Conservation (phyloP, 2,888 invertebrate species). For the Tenthredo notha region DNA sequence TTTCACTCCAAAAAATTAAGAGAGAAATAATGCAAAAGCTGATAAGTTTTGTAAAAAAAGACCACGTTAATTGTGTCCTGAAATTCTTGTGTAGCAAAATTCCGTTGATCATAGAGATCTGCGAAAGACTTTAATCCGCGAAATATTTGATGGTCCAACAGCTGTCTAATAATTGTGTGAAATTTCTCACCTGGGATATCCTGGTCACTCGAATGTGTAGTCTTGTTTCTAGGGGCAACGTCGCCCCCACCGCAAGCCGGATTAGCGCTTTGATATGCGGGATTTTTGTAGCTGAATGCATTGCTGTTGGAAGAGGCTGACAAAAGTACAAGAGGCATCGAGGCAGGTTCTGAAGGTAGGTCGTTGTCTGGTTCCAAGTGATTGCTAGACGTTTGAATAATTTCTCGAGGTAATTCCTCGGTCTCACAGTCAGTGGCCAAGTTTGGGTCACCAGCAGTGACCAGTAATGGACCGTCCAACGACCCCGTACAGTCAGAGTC, state of each 20-base stretch:
- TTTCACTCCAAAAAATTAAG: too few relatives aligned
- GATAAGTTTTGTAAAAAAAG: not conserved
- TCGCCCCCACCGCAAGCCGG: slow-evolving; percentile 76
- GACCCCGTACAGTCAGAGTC: slow-evolving; percentile 66
- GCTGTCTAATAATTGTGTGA: not conserved
- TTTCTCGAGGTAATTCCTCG: slow-evolving; percentile 73
- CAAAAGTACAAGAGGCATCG: slow-evolving; percentile 80
- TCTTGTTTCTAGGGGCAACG: slow-evolving; percentile 65
- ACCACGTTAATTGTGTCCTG: not conserved
- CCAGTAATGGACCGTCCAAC: slow-evolving; percentile 82
- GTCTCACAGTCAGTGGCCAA: slow-evolving; percentile 78
- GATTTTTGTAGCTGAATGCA: slow-evolving; percentile 86
- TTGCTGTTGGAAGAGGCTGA: slow-evolving; percentile 73
- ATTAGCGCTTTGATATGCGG: slow-evolving; percentile 88
- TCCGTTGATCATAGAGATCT: too few relatives aligned
- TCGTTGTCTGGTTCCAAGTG: slow-evolving; percentile 75
- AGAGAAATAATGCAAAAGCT: not conserved
- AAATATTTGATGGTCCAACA: too few relatives aligned
- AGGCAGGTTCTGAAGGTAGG: slow-evolving; percentile 80
- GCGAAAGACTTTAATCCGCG: too few relatives aligned
- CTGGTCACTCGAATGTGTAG: slow-evolving; percentile 77
- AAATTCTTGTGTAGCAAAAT: not conserved
- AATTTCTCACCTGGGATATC: slow-evolving; percentile 75
- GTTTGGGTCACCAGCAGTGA: slow-evolving; percentile 79
- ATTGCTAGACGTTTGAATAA: slow-evolving; percentile 73